A percentile compares a stretch with the other conserved stretches of the same genome.
phyloP scores from a whole-genome alignment of 2,113 vertebrate genomes.

The Loxodonta africana region DNA sequence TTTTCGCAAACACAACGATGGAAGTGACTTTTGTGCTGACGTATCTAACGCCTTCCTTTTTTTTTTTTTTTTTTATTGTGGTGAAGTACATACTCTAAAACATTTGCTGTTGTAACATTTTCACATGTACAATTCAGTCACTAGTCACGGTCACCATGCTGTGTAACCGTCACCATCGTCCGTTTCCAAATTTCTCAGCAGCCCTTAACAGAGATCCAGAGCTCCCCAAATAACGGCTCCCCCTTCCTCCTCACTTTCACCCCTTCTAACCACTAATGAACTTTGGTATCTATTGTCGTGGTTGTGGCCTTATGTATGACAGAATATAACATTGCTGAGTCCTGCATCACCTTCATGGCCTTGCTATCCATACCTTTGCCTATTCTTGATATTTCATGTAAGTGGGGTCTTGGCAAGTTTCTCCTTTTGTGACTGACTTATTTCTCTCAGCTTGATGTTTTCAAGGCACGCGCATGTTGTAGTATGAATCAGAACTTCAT shows the following conservation, averaged over 20 bases:
- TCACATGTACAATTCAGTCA: background rate
- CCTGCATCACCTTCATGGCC: background rate
- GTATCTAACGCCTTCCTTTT: background rate
- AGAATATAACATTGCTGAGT: background rate
- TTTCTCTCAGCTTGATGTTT: background rate
- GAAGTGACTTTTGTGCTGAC: background rate
- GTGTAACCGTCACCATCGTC: background rate
- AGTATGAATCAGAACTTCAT: background rate
- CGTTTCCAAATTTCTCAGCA: background rate
- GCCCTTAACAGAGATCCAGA: background rate
- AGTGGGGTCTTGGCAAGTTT: background rate
- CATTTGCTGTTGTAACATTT: no score
- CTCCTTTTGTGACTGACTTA: background rate
- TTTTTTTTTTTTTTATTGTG: no score
- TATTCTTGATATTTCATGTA: background rate
- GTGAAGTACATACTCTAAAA: no score
- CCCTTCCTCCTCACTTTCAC: background rate
- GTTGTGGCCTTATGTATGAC: background rate
- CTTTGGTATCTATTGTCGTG: background rate
- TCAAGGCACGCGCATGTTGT: background rate
- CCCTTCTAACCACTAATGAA: background rate
- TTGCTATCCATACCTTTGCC: background rate
- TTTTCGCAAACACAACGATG: background rate
- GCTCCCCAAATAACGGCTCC: no score
- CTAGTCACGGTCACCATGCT: background rate